Percentiles rank a stretch among this genome's conserved stretches.
phyloP scores from a whole-genome alignment of 2,113 vertebrate genomes.

The Hassar affinis region DNA sequence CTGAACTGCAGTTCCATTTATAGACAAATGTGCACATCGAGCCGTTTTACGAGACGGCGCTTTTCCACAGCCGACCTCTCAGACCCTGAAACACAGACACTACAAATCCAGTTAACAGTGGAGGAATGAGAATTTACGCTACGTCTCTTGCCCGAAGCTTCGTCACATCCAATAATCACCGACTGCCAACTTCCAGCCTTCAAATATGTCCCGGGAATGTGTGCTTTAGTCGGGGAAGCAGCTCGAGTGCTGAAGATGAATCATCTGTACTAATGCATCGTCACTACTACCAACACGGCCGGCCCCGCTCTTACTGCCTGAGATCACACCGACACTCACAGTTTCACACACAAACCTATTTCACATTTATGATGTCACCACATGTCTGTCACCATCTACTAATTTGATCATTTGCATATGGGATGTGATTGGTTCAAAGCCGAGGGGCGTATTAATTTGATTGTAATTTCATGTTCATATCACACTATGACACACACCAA shows the following conservation, averaged over 20 bases:
- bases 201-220: neutral
- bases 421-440: too few species aligned
- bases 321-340: neutral
- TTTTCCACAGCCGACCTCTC: neutral
- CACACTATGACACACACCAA: neutral
- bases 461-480: too few species aligned
- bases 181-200: neutral
- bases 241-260: neutral
- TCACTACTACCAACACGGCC: neutral
- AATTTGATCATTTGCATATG: neutral
- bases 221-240: neutral
- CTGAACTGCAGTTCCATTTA: conserved; percentile 35
- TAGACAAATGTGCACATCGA: conserved; percentile 26
- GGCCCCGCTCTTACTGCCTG: too few species aligned
- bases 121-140: neutral
- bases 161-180: neutral
- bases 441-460: too few species aligned
- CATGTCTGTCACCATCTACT: neutral
- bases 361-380: neutral
- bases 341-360: too few species aligned
- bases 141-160: neutral
- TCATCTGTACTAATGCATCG: neutral
- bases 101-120: neutral
- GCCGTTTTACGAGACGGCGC: neutral
- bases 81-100: neutral